Evolutionary conservation across 2,888 invertebrate species (phyloP).

Genomic region (Dusona sp.): DNA sequence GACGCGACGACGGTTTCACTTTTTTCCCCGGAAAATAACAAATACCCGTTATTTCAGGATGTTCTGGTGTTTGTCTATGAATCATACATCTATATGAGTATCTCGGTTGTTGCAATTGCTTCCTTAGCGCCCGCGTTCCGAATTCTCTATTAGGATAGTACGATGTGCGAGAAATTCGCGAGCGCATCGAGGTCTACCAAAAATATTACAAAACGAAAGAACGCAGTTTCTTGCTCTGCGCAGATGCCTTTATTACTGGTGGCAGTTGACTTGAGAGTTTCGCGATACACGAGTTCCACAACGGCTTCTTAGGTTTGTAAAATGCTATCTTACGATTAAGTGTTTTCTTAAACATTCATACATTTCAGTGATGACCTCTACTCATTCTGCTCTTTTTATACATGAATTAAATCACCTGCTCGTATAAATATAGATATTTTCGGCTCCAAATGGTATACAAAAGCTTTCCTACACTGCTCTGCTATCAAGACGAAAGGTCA

Average conservation of each 20-base stretch:
- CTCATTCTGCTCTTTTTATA: background rate
- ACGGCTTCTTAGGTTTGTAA: background rate
- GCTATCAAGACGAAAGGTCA: background rate
- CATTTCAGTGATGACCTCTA: background rate
- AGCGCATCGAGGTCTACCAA: background rate
- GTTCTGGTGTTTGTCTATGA: too few species aligned
- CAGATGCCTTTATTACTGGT: background rate
- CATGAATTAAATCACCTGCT: background rate
- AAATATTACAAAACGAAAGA: background rate
- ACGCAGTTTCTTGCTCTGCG: background rate
- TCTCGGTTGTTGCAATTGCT: background rate
- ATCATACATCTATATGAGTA: too few species aligned
- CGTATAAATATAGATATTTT: background rate
- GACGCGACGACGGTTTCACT: background rate
- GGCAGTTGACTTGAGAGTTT: background rate
- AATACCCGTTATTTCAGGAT: too few species aligned
- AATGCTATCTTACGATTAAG: background rate
- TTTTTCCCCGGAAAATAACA: background rate
- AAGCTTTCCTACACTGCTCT: background rate
- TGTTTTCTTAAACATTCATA: background rate
- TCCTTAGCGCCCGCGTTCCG: background rate
- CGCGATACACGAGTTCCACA: background rate
- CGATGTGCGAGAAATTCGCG: background rate
- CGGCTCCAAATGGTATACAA: background rate
- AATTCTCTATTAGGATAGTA: background rate